phyloP scores from a whole-genome alignment of 2,888 invertebrate species.

The Andrena hattorfiana region DNA sequence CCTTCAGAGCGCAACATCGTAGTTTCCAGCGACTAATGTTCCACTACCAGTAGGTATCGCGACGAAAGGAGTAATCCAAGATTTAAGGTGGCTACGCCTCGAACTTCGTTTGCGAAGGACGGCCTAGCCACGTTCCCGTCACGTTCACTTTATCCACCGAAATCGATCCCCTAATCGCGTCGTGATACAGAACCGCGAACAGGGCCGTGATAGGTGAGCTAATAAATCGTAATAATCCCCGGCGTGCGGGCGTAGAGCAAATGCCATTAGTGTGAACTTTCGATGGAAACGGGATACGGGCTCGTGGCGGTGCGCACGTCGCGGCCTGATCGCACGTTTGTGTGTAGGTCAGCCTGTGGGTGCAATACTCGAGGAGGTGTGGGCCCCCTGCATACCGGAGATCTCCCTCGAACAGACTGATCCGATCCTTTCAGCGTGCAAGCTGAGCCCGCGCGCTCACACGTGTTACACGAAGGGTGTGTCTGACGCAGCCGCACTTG shows the following conservation, averaged over 20 bases:
- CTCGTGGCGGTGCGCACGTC: slow-evolving; percentile 52
- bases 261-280: slow-evolving; percentile 83
- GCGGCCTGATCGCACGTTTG: slow-evolving; percentile 57
- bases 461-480: slow-evolving; percentile 46
- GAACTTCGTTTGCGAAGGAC: not conserved
- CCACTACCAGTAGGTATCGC: not conserved
- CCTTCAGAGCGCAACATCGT: no score
- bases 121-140: slow-evolving; percentile 12
- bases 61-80: slow-evolving; percentile 7
- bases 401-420: slow-evolving; percentile 65
- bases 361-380: slow-evolving; percentile 72
- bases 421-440: slow-evolving; percentile 64
- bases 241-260: slow-evolving; percentile 69
- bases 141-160: slow-evolving; percentile 13
- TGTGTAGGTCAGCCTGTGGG: slow-evolving; percentile 77
- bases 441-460: slow-evolving; percentile 36
- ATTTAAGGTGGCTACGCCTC: slow-evolving; percentile 5
- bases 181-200: slow-evolving; percentile 64
- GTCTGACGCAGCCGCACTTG: slow-evolving; percentile 54
- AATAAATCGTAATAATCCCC: slow-evolving; percentile 79
- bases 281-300: slow-evolving; percentile 76
- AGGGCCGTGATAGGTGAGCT: slow-evolving; percentile 75
- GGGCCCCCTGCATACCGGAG: slow-evolving; percentile 73
- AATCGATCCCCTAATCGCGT: slow-evolving; percentile 54
- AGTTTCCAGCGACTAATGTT: not conserved